These are phyloP conservation scores for Lamprotornis superbus DNA, from an alignment of 2,113 vertebrate species.

Conservation along the genomic window DNA sequence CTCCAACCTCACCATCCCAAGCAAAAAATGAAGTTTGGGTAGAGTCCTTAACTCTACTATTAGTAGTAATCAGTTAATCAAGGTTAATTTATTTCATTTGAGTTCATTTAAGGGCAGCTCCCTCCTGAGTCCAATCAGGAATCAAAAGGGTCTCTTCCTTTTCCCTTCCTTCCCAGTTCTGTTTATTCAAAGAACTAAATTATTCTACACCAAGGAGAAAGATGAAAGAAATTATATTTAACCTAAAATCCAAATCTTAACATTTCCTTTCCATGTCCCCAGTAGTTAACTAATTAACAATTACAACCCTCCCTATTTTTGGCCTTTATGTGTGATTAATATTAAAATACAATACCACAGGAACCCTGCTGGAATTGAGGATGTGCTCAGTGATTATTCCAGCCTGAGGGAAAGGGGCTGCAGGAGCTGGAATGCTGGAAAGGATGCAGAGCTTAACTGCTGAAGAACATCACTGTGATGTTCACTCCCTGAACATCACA, in stretches of 20 bases:
- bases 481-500: background rate
- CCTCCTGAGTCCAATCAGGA: background rate
- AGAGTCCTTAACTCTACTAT: background rate
- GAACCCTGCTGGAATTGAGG: background rate
- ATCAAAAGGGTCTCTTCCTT: background rate
- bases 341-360: background rate
- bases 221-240: background rate
- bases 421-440: background rate
- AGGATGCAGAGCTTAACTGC: background rate
- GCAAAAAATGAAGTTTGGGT: accelerated
- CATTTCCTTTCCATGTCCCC: background rate
- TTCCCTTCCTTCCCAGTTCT: background rate
- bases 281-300: background rate
- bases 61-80: background rate
- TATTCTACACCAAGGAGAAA: background rate
- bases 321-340: background rate
- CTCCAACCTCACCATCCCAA: accelerated
- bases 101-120: background rate
- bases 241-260: background rate
- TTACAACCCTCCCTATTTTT: background rate
- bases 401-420: background rate
- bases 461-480: background rate
- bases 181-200: background rate
- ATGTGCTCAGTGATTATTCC: too few relatives aligned
- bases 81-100: background rate